Percentiles rank a stretch among this genome's conserved stretches.
Evolutionary conservation across 2,888 invertebrate genomes (phyloP).

Genomic region (Lasioglossum villosulum): DNA sequence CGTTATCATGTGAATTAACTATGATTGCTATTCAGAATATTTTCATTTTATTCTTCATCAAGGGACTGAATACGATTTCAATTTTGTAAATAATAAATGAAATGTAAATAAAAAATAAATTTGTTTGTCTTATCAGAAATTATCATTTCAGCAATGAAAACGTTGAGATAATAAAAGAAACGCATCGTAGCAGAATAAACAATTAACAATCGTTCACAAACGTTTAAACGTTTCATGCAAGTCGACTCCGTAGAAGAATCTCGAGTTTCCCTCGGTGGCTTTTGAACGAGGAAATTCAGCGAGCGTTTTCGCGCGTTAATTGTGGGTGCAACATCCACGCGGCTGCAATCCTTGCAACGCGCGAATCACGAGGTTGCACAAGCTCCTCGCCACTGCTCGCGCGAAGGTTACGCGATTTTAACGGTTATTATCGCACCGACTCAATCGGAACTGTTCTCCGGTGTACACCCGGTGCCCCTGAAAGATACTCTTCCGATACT

Average conservation of each 20-base stretch:
- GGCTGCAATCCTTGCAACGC: not conserved
- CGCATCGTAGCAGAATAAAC: not conserved
- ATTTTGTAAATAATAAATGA: too few relatives aligned
- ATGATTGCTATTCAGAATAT: not conserved
- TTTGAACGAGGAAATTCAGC: constrained; percentile 19
- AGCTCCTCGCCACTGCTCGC: not conserved
- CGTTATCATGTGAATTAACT: not conserved
- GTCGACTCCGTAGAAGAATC: not conserved
- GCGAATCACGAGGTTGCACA: constrained; percentile 10
- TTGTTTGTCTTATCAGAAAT: too few relatives aligned
- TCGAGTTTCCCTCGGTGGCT: constrained; percentile 14
- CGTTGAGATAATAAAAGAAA: not conserved
- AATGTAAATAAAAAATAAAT: too few relatives aligned
- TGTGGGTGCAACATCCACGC: constrained; percentile 16
- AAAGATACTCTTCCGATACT: constrained; percentile 7
- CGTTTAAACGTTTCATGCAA: not conserved
- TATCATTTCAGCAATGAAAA: too few relatives aligned
- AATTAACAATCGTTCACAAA: not conserved
- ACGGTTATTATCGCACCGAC: not conserved
- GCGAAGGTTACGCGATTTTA: constrained; percentile 37
- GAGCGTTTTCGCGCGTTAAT: constrained; percentile 39
- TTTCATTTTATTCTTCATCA: not conserved
- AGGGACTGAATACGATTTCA: too few relatives aligned
- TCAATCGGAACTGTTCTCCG: constrained; percentile 6
- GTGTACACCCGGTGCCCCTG: not conserved